phyloP scores from a whole-genome alignment of 1,140 invertebrate genomes.

The Ctenoplectra terminalis region DNA sequence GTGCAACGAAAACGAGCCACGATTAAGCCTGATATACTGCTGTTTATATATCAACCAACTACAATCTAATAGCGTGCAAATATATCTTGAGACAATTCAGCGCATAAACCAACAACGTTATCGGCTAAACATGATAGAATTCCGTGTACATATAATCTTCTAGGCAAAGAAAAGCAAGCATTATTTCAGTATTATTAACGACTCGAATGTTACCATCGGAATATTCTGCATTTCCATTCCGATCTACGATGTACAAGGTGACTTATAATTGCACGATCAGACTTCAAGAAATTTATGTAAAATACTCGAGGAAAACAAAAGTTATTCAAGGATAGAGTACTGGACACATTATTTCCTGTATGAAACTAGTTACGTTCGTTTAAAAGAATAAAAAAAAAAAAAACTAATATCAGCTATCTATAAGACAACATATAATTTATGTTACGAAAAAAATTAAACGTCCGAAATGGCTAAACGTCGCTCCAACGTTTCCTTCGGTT shows the following conservation, averaged over 20 bases:
- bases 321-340: too few species aligned
- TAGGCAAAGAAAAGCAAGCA: constrained; percentile 33
- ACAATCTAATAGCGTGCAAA: constrained; percentile 48
- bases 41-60: constrained; percentile 38
- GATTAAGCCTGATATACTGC: constrained; percentile 40
- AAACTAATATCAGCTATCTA: too few species aligned
- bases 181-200: constrained; percentile 48
- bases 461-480: not conserved
- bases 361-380: too few species aligned
- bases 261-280: not conserved
- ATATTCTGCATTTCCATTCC: not conserved
- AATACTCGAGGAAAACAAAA: too few species aligned
- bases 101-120: constrained; percentile 39
- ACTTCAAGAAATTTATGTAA: not conserved
- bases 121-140: constrained; percentile 30
- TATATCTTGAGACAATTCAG: constrained; percentile 42
- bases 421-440: too few species aligned
- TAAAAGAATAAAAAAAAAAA: not conserved
- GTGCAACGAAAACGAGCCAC: constrained; percentile 7
- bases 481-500: not conserved
- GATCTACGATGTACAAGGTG: not conserved
- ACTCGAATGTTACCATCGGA: not conserved
- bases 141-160: constrained; percentile 13
- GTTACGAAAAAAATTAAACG: not conserved
- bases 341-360: too few species aligned